These are phyloP conservation scores for Ectemnius continuus DNA, from an alignment of 2,888 invertebrate genomes.

Conservation along the genomic window DNA sequence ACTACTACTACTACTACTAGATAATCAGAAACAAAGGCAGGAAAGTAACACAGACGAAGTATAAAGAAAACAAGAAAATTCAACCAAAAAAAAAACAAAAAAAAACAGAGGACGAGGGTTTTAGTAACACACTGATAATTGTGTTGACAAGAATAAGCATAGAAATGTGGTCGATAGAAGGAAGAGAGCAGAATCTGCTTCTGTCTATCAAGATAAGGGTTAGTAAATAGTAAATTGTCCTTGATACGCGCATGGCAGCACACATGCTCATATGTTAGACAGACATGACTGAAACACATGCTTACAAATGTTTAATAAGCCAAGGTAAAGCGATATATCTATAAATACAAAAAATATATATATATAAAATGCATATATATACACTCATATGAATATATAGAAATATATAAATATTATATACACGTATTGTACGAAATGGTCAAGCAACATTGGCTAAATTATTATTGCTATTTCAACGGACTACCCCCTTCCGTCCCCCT, in stretches of 20 bases:
- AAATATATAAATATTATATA: slow-evolving; percentile 30
- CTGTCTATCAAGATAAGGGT: background rate
- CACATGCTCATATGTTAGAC: slow-evolving; percentile 28
- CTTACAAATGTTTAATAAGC: slow-evolving; percentile 38
- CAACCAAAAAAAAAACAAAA: background rate
- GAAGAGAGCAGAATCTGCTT: background rate
- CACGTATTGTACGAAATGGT: slow-evolving; percentile 14
- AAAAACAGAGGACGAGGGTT: background rate
- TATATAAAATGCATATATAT: slow-evolving; percentile 35
- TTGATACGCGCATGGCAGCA: slow-evolving; percentile 21
- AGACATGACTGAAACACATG: slow-evolving; percentile 35
- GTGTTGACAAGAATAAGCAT: no score
- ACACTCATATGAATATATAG: slow-evolving; percentile 31
- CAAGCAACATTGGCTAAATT: background rate
- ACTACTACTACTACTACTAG: slow-evolving; percentile 10
- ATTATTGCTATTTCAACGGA: background rate
- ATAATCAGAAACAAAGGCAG: slow-evolving; percentile 8
- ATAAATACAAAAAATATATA: slow-evolving; percentile 32
- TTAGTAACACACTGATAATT: no score
- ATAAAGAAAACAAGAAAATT: background rate
- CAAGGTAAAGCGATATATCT: slow-evolving; percentile 25
- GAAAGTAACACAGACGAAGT: slow-evolving; percentile 3
- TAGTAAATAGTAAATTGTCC: background rate
- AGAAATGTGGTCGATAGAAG: background rate
- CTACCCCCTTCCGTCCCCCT: background rate